phyloP scores from a whole-genome alignment of 1,140 invertebrate genomes.

The Orchesella cincta region DNA sequence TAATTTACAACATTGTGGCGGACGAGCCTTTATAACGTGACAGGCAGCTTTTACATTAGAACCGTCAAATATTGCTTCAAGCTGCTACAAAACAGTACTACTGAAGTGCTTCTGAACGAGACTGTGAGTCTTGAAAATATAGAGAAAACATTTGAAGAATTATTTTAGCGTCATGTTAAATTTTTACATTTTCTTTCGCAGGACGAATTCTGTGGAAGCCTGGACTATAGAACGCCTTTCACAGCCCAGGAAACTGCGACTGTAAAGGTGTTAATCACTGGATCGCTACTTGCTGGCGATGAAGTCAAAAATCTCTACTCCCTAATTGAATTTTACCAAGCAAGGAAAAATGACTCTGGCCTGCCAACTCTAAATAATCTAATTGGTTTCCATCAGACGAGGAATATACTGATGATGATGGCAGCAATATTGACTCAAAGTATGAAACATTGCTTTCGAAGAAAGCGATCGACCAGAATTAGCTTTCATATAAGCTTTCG shows the following conservation, averaged over 20 bases:
- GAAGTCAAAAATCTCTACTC: conserved; percentile 75
- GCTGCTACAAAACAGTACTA: conserved; percentile 72
- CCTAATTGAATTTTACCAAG: conserved; percentile 67
- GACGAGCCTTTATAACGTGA: conserved; percentile 65
- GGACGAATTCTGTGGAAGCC: conserved; percentile 69
- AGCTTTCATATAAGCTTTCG: conserved; percentile 56
- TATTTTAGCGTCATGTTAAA: background rate
- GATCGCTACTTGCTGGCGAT: conserved; percentile 65
- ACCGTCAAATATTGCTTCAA: conserved; percentile 73
- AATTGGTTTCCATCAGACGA: conserved; percentile 60
- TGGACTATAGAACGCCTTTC: conserved; percentile 72
- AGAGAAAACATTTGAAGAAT: background rate
- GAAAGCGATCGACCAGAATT: conserved; percentile 52
- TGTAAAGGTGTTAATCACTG: conserved; percentile 70
- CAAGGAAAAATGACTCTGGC: conserved; percentile 61
- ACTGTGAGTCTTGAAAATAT: conserved; percentile 55
- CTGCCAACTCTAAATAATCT: conserved; percentile 61
- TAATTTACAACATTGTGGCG: conserved; percentile 67
- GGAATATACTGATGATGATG: conserved; percentile 54
- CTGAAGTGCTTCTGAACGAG: conserved; percentile 65
- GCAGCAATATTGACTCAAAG: conserved; percentile 58
- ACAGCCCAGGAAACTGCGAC: conserved; percentile 83
- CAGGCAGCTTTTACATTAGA: conserved; percentile 85
- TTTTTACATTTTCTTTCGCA: conserved; percentile 52
- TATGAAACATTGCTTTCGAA: background rate